Conservation (phyloP, 1,140 invertebrate genomes). For the Liolophura sinensis region DNA sequence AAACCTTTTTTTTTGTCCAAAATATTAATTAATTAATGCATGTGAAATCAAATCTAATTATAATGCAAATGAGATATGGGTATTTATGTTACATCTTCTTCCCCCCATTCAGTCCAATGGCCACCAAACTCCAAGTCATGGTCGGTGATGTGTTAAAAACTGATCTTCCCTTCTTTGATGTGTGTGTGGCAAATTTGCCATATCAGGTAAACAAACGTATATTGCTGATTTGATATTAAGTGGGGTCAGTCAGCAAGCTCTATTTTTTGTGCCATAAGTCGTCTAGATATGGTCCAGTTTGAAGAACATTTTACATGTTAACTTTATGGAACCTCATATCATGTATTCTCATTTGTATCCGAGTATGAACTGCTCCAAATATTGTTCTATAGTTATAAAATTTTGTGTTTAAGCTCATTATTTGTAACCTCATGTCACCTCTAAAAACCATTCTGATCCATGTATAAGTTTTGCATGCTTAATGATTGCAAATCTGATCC, state of each 20-base stretch:
- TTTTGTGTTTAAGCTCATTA: constrained; percentile 4
- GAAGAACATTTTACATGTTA: no score
- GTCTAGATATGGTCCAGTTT: no score
- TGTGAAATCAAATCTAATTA: no score
- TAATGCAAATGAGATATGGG: no score
- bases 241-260: background rate
- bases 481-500: no score
- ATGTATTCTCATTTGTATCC: constrained; percentile 7
- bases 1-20: no score
- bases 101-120: constrained; percentile 42
- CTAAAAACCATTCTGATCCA: no score
- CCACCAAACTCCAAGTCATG: constrained; percentile 89
- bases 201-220: constrained; percentile 69
- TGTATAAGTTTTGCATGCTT: no score
- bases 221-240: background rate
- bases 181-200: constrained; percentile 99
- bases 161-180: constrained; percentile 95
- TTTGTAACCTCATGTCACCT: no score
- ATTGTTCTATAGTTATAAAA: background rate
- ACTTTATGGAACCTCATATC: background rate
- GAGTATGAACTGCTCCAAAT: constrained; percentile 7
- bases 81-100: constrained; percentile 7
- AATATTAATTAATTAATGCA: no score
- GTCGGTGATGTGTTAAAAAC: constrained; percentile 95
- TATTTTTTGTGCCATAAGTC: no score